phyloP scores from a whole-genome alignment of 2,113 vertebrate genomes.

The Raja brachyura region DNA sequence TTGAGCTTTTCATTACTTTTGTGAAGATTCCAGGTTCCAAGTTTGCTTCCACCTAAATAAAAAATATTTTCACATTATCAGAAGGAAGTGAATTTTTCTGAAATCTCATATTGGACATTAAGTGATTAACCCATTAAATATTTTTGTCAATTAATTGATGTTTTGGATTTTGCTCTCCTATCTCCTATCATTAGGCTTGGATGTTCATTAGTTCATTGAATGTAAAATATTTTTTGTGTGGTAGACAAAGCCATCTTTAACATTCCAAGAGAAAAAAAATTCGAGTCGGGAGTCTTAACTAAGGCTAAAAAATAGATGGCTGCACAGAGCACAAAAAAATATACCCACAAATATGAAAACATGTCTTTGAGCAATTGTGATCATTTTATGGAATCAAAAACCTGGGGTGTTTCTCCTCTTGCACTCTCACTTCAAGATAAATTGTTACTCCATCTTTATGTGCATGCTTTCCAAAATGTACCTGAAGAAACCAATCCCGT shows the following conservation, averaged over 20 bases:
- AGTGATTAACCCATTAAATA: neutral
- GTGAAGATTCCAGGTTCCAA: neutral
- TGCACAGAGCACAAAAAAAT: neutral
- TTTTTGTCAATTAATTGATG: neutral
- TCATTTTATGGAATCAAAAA: neutral
- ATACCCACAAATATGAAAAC: neutral
- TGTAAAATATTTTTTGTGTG: neutral
- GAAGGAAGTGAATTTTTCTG: neutral
- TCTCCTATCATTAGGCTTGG: neutral
- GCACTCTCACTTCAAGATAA: neutral
- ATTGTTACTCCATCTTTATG: neutral
- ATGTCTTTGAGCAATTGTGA: neutral
- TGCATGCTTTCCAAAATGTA: neutral
- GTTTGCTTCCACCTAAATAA: neutral
- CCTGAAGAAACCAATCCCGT: neutral
- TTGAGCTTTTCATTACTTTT: neutral
- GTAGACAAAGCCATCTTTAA: neutral
- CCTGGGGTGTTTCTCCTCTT: neutral
- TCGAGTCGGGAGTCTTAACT: neutral
- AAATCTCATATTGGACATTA: neutral
- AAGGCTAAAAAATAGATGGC: neutral
- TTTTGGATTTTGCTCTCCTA: neutral
- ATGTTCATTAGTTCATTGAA: neutral
- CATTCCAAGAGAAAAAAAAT: neutral
- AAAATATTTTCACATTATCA: neutral